These are phyloP conservation scores for Urocynchramus pylzowi DNA, from an alignment of 2,113 vertebrate species.

Conservation along the genomic window DNA sequence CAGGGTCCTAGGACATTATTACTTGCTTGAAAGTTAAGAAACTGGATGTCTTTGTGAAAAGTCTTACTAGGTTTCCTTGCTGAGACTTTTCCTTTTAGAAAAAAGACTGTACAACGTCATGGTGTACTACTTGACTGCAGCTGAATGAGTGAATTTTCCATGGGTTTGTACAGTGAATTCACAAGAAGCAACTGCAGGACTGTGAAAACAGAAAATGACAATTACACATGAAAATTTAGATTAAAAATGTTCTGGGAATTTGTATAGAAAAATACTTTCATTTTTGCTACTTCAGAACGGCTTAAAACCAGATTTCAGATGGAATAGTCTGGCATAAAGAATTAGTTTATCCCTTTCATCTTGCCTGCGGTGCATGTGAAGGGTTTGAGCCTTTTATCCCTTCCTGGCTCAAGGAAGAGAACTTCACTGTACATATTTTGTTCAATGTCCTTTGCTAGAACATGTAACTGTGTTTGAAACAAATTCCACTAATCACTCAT, in stretches of 20 bases:
- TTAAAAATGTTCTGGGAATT: not conserved
- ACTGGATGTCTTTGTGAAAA: not conserved
- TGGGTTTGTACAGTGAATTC: not conserved
- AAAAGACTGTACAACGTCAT: rapidly evolving
- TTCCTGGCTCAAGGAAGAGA: not conserved
- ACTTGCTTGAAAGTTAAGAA: not conserved
- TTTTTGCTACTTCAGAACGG: not conserved
- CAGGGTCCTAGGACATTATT: not conserved
- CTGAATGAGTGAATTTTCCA: not conserved
- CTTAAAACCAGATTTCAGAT: not conserved
- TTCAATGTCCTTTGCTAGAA: not conserved
- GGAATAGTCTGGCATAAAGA: not conserved
- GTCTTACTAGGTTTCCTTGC: not conserved
- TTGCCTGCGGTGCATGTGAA: not conserved
- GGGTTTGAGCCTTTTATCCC: not conserved
- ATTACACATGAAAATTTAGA: not conserved
- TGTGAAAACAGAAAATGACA: not conserved
- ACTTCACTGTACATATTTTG: not conserved
- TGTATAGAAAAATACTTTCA: not conserved
- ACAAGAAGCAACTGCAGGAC: not conserved
- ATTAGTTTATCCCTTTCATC: not conserved
- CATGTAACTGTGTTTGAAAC: not conserved
- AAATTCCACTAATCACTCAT: not conserved
- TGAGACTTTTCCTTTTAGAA: not conserved
- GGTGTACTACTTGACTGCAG: not conserved